Percentiles rank a stretch among this genome's conserved stretches.
Evolutionary conservation across 2,888 invertebrate species (phyloP).

Genomic region (Diarsia brunnea): DNA sequence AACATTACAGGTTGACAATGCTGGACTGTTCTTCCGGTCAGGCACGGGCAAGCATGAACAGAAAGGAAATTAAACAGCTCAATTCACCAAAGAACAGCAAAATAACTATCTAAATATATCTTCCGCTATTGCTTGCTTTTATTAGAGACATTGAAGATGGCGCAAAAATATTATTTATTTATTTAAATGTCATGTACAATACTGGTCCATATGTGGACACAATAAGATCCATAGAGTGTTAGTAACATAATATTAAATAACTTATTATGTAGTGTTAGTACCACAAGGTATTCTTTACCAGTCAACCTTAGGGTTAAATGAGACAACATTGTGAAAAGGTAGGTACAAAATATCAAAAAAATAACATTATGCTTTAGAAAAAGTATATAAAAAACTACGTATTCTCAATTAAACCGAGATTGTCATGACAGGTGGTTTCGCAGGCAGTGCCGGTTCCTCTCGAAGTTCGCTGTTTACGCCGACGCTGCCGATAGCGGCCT

Average conservation of each 20-base stretch:
- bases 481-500: constrained; percentile 18
- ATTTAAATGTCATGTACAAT: no score
- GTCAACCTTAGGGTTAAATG: no score
- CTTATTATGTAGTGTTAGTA: no score
- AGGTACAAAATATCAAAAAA: no score
- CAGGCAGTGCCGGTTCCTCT: constrained; percentile 23
- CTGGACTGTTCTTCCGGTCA: not conserved
- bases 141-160: not conserved
- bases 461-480: constrained; percentile 54
- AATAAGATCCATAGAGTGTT: no score
- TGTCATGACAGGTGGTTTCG: constrained; percentile 21
- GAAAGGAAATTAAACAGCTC: not conserved
- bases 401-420: not conserved
- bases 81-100: not conserved
- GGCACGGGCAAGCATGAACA: not conserved
- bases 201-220: no score
- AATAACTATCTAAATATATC: not conserved
- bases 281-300: no score
- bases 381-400: no score
- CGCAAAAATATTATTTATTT: no score
- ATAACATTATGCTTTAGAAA: no score
- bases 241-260: no score
- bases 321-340: no score
- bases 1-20: not conserved
- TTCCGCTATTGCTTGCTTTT: not conserved